These are phyloP conservation scores for Sarcophaga subvicina DNA, from an alignment of 2,888 invertebrate species.

Conservation along the genomic window DNA sequence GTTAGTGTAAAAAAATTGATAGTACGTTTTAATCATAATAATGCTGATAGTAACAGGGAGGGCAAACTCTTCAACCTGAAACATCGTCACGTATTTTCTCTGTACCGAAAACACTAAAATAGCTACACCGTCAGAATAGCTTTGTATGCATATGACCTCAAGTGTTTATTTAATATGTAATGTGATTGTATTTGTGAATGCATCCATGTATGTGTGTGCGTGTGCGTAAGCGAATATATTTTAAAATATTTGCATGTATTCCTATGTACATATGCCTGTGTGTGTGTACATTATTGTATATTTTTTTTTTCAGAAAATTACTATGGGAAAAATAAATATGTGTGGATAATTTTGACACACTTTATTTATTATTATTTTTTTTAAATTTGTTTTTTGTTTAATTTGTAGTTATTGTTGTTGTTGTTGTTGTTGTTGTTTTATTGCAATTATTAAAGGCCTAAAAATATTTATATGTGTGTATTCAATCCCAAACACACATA, in stretches of 20 bases:
- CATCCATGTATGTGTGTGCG: background rate
- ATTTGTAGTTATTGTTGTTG: background rate
- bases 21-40: too few relatives aligned
- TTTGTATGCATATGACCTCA: slow-evolving; percentile 17
- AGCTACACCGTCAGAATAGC: background rate
- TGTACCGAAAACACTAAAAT: too few relatives aligned
- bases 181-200: background rate
- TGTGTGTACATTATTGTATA: slow-evolving; percentile 20
- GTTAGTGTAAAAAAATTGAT: too few relatives aligned
- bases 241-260: slow-evolving; percentile 37
- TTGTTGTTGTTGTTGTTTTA: slow-evolving; percentile 32
- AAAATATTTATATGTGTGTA: background rate
- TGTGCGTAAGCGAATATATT: background rate
- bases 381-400: background rate
- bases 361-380: slow-evolving; percentile 35
- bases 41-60: too few relatives aligned
- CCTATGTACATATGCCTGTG: background rate
- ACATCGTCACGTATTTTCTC: too few relatives aligned
- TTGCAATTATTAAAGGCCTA: slow-evolving; percentile 57
- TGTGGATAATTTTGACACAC: slow-evolving; percentile 52
- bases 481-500: slow-evolving; percentile 12
- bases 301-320: slow-evolving; percentile 34
- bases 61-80: too few relatives aligned
- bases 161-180: slow-evolving; percentile 36
- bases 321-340: slow-evolving; percentile 57